Evolutionary conservation across 2,797 vertebrate genomes (phyloP).

Genomic region (Sebastes itinus): DNA sequence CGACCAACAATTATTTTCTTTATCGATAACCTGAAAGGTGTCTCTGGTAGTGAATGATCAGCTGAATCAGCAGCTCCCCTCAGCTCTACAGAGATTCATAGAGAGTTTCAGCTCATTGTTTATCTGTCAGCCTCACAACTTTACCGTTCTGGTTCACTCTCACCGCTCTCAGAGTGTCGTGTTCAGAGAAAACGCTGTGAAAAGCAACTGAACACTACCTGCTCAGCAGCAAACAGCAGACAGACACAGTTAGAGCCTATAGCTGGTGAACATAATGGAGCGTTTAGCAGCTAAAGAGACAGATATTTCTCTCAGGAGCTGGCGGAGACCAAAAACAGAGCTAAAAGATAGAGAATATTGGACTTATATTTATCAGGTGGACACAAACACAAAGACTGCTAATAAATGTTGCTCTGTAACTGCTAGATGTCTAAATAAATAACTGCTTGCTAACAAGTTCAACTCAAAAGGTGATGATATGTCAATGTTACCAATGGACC

Average conservation of each 20-base stretch:
- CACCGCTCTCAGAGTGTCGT: too few species aligned
- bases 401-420: not conserved
- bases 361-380: not conserved
- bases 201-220: not conserved
- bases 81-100: too few species aligned
- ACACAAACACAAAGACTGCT: not conserved
- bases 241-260: not conserved
- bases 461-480: not conserved
- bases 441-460: not conserved
- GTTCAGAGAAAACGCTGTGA: too few species aligned
- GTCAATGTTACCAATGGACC: not conserved
- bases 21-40: too few species aligned
- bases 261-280: too few species aligned
- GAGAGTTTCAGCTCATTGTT: too few species aligned
- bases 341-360: not conserved
- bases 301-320: not conserved
- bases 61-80: too few species aligned
- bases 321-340: not conserved
- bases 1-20: too few species aligned
- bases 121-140: too few species aligned
- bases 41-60: too few species aligned
- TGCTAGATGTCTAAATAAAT: not conserved
- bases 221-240: not conserved
- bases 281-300: not conserved
- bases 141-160: too few species aligned